Base-by-base conservation (phyloP, 2,797 vertebrate genomes). In the Macrochelys suwanniensis region DNA sequence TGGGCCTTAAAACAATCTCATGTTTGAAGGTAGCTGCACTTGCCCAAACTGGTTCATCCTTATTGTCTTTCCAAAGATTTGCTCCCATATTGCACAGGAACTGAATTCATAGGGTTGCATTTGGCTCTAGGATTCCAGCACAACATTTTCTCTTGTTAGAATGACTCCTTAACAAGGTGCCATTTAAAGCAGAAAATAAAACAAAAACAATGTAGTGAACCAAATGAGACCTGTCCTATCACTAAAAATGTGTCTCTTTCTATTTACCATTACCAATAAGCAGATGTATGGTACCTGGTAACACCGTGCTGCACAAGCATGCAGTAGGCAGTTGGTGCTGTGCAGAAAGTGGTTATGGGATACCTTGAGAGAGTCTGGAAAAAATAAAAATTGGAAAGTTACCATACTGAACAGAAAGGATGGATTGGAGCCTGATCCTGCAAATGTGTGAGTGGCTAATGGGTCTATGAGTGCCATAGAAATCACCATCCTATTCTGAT, bases 301-400 rank as follows among this genome's bases (percentile, higher is more conserved):
- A 98, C 23, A 74, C 98, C 96, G 1, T 98, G 97, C 17, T 98
- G 98, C 16, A 99, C 97, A 71, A 99, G 97, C 97, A 99, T 98
- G 42, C 97, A 85, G 89, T 98, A 99, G n/a, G 97, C 97, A 6
- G 98, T 99, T 10, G 99, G 98, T 26, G 98, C 97, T 1, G 98
- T 98, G 97, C 98, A 99, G 95, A 99, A 98, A 45, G 95, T 96
- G 45, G 97, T 98, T 92, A 99, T 97, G 4, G 98, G 98, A 53
- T 98, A 99, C 5, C 33, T 97, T 57, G 96, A 98, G 53, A 99
- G 97, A 61, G 98, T 98, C 99, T 99, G 91, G 50, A 83, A 74
- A 76, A 85, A 96, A 94, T 80, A 0, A 90, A 15, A 12, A 50
- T 15, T 23, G 80, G n/a, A 80, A 23, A 80, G 17, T 56, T 45